Base-by-base conservation (phyloP, 2,113 vertebrate species). In the Anolis sagrei region DNA sequence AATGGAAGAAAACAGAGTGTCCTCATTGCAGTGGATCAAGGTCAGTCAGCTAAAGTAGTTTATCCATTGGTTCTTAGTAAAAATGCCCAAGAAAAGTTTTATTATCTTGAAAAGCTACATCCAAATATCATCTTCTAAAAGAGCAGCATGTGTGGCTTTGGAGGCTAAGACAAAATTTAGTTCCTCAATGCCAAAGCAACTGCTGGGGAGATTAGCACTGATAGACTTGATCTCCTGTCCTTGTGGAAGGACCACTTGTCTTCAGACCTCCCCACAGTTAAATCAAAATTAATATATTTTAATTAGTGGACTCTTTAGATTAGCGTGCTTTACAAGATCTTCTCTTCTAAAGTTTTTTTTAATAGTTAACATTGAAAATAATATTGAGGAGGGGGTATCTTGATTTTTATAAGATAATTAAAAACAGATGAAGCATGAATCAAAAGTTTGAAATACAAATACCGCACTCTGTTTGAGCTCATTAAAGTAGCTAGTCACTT, bases 351-450 rank as follows among this genome's bases (percentile, higher is more conserved):
- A 93, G 51, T 77, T 73, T 19, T 90, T 86, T 89, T 73, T 89
- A 82, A 90, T 70, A 81, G 78, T 87, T 87, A 85, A 80, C 79
- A 61, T 74, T 39, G 80, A 93, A 82, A 86, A 58, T 34, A 58
- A 85, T 76, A 89, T 0, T 5, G 62, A 82, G 92, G 89, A 92
- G 90, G 87, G 92, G 64, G 51, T 19, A 83, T 72, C 48, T 19
- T 36, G 80, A 85, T 92, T 93, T 91, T 86, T 89, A 93, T 82
- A 87, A 77, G 85, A 89, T 95, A 93, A 95, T 94, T 95, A 91
- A 25, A 95, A 95, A 90, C 92, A 96, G 94, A 94, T 94, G 94
- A 91, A 14, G 49, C 77, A 90, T 89, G 92, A 75, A 88, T 87
- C 81, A 83, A 87, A 95, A 91, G 91, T 88, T 87, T 88, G 84